Evolutionary conservation across 1,140 invertebrate species (phyloP).

Genomic region (Drosophila kurseongensis): DNA sequence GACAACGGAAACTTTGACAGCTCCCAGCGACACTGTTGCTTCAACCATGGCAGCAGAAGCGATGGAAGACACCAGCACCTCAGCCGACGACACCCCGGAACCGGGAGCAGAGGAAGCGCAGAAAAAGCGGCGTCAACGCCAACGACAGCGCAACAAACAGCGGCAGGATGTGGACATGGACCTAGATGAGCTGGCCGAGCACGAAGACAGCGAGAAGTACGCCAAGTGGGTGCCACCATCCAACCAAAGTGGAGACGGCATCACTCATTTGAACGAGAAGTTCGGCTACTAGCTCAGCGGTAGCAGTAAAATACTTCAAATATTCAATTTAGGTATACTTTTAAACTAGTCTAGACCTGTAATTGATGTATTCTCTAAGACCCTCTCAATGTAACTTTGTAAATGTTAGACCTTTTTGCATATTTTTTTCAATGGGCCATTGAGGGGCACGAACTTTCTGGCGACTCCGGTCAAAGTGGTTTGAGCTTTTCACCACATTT

Average conservation of each 20-base stretch:
- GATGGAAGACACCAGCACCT: not conserved
- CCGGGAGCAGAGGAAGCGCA: slow-evolving; percentile 46
- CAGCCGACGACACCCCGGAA: slow-evolving; percentile 9
- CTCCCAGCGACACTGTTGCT: slow-evolving; percentile 20
- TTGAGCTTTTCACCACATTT: slow-evolving; percentile 45
- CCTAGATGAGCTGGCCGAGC: slow-evolving; percentile 85
- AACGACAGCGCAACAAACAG: slow-evolving; percentile 61
- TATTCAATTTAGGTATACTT: slow-evolving; percentile 11
- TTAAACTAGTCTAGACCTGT: slow-evolving; percentile 21
- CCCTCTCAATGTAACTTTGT: slow-evolving; percentile 38
- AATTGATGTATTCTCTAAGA: slow-evolving; percentile 41
- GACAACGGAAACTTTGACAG: slow-evolving; percentile 34
- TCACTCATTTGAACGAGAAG: slow-evolving; percentile 92
- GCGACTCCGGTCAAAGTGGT: not conserved
- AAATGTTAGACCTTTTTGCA: slow-evolving; percentile 24
- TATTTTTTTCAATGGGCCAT: not conserved
- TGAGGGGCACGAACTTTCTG: slow-evolving; percentile 9
- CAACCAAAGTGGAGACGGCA: slow-evolving; percentile 92
- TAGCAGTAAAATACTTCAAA: slow-evolving; percentile 11
- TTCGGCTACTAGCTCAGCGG: slow-evolving; percentile 88
- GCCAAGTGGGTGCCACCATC: slow-evolving; percentile 91
- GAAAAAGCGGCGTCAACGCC: slow-evolving; percentile 56
- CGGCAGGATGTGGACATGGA: slow-evolving; percentile 82
- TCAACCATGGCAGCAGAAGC: not conserved
- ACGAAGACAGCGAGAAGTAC: slow-evolving; percentile 87